Evolutionary conservation across 2,797 vertebrate species (phyloP).

Genomic region (Acrossocheilus wenchowensis): DNA sequence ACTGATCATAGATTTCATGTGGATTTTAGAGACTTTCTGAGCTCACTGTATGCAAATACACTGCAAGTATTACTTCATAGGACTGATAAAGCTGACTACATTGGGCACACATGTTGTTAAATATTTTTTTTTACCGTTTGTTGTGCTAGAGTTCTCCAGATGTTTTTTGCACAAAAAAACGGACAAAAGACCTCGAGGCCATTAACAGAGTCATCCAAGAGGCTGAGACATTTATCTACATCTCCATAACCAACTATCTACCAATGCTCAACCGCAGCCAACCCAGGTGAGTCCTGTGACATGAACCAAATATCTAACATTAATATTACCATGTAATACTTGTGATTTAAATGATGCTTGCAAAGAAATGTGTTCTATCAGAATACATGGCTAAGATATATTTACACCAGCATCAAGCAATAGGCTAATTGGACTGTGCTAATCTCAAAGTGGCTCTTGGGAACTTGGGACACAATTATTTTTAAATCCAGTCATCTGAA

Average conservation of each 20-base stretch:
- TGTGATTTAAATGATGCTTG: background rate
- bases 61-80: background rate
- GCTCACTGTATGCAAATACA: background rate
- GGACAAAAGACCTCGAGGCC: slow-evolving; percentile 90
- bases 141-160: slow-evolving; percentile 89
- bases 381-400: background rate
- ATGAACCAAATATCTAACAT: background rate
- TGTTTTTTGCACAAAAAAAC: slow-evolving; percentile 88
- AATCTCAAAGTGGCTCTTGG: background rate
- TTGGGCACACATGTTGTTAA: background rate
- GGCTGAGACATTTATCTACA: slow-evolving; percentile 88
- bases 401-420: background rate
- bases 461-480: background rate
- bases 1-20: no score
- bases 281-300: slow-evolving; percentile 77
- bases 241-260: slow-evolving; percentile 92
- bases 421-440: background rate
- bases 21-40: background rate
- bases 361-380: background rate
- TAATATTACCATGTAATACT: no score
- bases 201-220: slow-evolving; percentile 91
- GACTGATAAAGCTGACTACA: background rate
- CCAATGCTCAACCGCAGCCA: slow-evolving; percentile 82
- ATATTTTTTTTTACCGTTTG: background rate
- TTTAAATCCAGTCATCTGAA: background rate